Evolutionary conservation across 2,113 vertebrate genomes (phyloP), one percentile per base, ranked within the genome.

Genomic region (Hassar affinis): DNA sequence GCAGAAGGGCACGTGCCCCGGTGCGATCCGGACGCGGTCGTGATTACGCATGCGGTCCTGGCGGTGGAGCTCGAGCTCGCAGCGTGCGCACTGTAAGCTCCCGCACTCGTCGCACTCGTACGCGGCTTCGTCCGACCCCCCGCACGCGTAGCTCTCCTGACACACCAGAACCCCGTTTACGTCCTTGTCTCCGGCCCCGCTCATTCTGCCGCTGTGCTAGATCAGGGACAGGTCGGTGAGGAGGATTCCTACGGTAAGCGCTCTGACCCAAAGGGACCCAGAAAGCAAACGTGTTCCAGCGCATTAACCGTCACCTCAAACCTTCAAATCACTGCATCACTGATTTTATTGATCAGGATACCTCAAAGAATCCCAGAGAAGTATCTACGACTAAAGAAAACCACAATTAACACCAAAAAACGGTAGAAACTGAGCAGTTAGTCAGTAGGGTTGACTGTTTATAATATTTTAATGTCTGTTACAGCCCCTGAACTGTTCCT

Each of bases 61-160:
- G 25, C 95, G 94, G 79, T 99, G 98, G 35, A 99, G 95, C 88
- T 96, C 97, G 84, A 96, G 94, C 79, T 99, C 98, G 4, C 98
- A 99, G 56, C 95, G 95, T 56, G 92, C 89, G 78, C 98, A 99
- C 89, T 99, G 98, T 81, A 99, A 78, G 80, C 97, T 99, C 82
- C 96, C 95, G 78, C 98, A 99, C 85, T 99, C 98, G 0, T 99
- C 98, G 0, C 98, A 99, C 85, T 99, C 98, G 15, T 96, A 99
- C 4, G 94, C 83, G 2, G 97, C 98, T 88, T 97, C 96, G 0
- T 97, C 96, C 0, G 95, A 93, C 20, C 98, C 98, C 1, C 97
- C 96, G 59, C 98, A 99, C 51, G 96, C 96, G 12, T 98, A 99
- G 89, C 96, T 99, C 87, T 99, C 98, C 91, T 99, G 98, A 89